Conservation (phyloP, 2,113 vertebrate species). For the Pedetes capensis region DNA sequence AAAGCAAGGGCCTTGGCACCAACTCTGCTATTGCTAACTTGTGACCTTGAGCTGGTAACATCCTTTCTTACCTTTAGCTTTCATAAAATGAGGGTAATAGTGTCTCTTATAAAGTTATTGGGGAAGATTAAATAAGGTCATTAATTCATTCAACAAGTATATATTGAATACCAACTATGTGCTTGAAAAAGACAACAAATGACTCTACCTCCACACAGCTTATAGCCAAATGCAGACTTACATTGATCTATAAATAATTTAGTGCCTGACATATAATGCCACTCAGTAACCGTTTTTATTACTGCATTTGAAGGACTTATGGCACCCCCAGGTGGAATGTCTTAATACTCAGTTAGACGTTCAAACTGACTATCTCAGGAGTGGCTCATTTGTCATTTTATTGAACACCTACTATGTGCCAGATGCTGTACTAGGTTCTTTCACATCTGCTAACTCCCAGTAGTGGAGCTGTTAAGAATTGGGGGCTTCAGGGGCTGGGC, state of each 20-base stretch:
- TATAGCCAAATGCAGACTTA: background rate
- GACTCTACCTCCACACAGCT: background rate
- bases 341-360: background rate
- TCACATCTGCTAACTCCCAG: background rate
- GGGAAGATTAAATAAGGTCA: background rate
- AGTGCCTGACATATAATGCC: background rate
- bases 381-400: background rate
- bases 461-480: background rate
- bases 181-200: background rate
- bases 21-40: background rate
- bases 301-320: background rate
- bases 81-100: background rate
- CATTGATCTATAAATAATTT: background rate
- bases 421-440: background rate
- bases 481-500: background rate
- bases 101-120: background rate
- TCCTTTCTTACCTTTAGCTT: background rate
- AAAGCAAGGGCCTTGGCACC: background rate
- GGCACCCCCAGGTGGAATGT: background rate
- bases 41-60: background rate
- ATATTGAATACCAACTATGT: background rate
- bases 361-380: background rate
- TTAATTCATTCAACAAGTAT: conserved; percentile 16
- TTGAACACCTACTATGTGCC: background rate
- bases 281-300: background rate